A percentile compares a stretch with the other conserved stretches of the same genome.
Conservation (phyloP, 2,797 vertebrate species). For the Orestias chungarensis region DNA sequence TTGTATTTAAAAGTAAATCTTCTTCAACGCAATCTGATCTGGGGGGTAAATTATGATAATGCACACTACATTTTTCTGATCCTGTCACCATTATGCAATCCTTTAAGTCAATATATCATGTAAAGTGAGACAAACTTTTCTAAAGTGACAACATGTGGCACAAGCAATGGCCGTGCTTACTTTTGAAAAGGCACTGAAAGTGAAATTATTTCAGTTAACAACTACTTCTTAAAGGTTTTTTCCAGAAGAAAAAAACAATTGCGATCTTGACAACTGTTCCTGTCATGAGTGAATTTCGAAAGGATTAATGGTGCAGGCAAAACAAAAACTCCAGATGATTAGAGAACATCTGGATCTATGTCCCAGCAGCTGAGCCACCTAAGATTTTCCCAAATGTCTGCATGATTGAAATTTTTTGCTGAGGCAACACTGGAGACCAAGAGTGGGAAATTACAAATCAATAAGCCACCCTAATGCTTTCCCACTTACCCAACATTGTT, state of each 20-base stretch:
- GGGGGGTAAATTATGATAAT: too few relatives aligned
- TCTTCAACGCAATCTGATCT: too few relatives aligned
- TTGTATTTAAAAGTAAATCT: background rate
- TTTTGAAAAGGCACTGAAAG: background rate
- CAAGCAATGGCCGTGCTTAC: background rate
- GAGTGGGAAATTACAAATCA: slow-evolving; percentile 3
- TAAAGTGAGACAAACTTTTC: too few relatives aligned
- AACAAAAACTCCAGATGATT: slow-evolving; percentile 4
- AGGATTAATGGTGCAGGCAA: background rate
- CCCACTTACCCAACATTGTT: slow-evolving; percentile 23
- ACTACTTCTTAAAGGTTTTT: background rate
- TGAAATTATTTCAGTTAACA: background rate
- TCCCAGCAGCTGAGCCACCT: slow-evolving; percentile 35
- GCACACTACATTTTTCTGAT: background rate
- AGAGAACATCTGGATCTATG: slow-evolving; percentile 10
- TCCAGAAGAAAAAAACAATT: background rate
- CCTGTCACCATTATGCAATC: background rate
- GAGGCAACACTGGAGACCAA: slow-evolving; percentile 13
- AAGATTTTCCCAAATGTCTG: slow-evolving; percentile 22
- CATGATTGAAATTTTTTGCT: slow-evolving; percentile 29
- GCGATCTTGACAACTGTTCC: background rate
- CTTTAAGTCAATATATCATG: background rate
- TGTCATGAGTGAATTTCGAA: background rate
- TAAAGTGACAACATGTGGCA: background rate
- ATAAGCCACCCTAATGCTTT: slow-evolving; percentile 11